Evolutionary conservation across 2,113 vertebrate genomes (phyloP).

Genomic region (Maccullochella peelii): DNA sequence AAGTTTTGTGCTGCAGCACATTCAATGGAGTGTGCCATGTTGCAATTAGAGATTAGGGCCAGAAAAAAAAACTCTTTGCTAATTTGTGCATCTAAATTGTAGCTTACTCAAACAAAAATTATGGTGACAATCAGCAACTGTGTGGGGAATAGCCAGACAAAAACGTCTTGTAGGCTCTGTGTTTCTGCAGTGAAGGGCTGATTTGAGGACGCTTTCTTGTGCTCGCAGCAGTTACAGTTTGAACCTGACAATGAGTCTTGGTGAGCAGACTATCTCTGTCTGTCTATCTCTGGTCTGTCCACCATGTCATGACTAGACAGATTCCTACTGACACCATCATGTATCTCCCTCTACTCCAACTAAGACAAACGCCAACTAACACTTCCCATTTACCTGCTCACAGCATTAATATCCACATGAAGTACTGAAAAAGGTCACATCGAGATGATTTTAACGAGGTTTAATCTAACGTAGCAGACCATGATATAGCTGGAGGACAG

Average conservation of each 20-base stretch:
- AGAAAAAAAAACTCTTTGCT: neutral
- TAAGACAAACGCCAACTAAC: slow-evolving; percentile 64
- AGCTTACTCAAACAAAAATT: slow-evolving; percentile 31
- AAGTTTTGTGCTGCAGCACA: neutral
- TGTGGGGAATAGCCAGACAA: slow-evolving; percentile 8
- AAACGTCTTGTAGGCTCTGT: slow-evolving; percentile 11
- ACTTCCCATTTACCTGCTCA: slow-evolving; percentile 69
- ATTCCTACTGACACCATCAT: slow-evolving; percentile 15
- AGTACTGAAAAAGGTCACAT: slow-evolving; percentile 30
- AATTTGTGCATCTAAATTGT: slow-evolving; percentile 10
- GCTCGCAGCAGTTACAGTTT: slow-evolving; percentile 16
- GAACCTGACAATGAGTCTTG: slow-evolving; percentile 30
- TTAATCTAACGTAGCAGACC: slow-evolving; percentile 39
- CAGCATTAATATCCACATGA: slow-evolving; percentile 18
- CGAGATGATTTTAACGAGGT: slow-evolving; percentile 33
- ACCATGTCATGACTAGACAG: slow-evolving; percentile 10
- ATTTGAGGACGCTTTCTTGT: neutral
- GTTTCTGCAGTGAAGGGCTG: slow-evolving; percentile 24
- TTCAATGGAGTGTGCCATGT: neutral
- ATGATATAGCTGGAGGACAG: slow-evolving; percentile 51
- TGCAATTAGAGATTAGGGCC: slow-evolving; percentile 5
- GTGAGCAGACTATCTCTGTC: slow-evolving; percentile 14
- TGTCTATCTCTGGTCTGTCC: neutral
- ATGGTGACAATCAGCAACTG: slow-evolving; percentile 31
- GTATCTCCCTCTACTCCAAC: slow-evolving; percentile 1